Evolutionary conservation across 2,888 invertebrate genomes (phyloP), one percentile per base, ranked within the genome.

Genomic region (Drosophila limbata): DNA sequence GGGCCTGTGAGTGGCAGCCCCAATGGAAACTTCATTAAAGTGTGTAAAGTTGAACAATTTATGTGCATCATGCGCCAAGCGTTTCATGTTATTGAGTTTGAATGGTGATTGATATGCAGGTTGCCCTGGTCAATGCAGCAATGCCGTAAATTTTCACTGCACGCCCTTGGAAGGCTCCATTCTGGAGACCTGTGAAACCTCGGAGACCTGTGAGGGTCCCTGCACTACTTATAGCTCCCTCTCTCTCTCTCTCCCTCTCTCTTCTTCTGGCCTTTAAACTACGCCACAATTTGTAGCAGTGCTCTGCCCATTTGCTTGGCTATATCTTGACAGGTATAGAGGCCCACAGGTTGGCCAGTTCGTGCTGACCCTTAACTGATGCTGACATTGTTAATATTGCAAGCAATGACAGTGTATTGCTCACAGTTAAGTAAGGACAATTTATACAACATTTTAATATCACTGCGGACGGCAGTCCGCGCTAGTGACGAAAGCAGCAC

Each of bases 21-120:
- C 55, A 35, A 11, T 31, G 57, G 67, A 40, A 73, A 84, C 75
- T 84, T 84, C 77, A 84, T 84, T 86, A 86, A 84, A 75, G 81
- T 39, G 73, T 70, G 75, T 70, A 86, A 84, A 86, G 87, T 71
- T 77, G 69, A 67, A 50, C 52, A 84, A 84, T 84, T 84, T 86
- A 84, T 86, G 79, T 86, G 84, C 84, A 84, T 77, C 71, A 59
- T 77, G 74, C 66, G 48, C 53, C 67, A 67, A 56, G 55, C 69
- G 71, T 70, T 72, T 48, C 64, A 67, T 66, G 73, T 79, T 69
- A 72, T 77, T 77, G 73, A 69, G 69, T 73, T 55, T 67, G 62
- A 73, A 73, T 73, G 73, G 63, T 55, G 60, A 77, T 77, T 77
- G 77, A 77, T 33, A 77, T 33, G 69, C 68, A 37, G 21, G 40